Evolutionary conservation across 2,888 invertebrate species (phyloP).

Genomic region (Zonitis immaculata): DNA sequence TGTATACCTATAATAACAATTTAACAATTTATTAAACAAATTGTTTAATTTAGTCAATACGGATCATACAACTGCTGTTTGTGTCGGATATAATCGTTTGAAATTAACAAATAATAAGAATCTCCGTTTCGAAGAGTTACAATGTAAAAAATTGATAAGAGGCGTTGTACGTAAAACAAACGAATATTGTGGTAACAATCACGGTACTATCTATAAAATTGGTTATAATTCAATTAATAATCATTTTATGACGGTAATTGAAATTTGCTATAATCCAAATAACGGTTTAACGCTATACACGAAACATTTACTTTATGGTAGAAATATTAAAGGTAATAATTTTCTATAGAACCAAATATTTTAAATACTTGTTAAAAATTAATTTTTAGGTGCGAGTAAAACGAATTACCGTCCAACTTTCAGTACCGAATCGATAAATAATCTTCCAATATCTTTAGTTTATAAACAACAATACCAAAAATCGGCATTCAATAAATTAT

Average conservation of each 20-base stretch:
- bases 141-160: slow-evolving; percentile 33
- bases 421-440: slow-evolving; percentile 36
- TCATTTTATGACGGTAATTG: slow-evolving; percentile 35
- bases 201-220: slow-evolving; percentile 33
- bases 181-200: slow-evolving; percentile 32
- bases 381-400: slow-evolving; percentile 32
- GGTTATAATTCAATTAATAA: slow-evolving; percentile 32
- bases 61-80: slow-evolving; percentile 30
- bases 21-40: too few species aligned
- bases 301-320: slow-evolving; percentile 43
- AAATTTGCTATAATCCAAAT: slow-evolving; percentile 40
- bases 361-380: too few species aligned
- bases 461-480: slow-evolving; percentile 41
- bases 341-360: too few species aligned
- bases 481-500: slow-evolving; percentile 37
- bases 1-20: too few species aligned
- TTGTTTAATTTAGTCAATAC: slow-evolving; percentile 30
- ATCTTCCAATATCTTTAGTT: slow-evolving; percentile 28
- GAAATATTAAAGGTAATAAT: slow-evolving; percentile 41
- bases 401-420: slow-evolving; percentile 38
- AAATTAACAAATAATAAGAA: slow-evolving; percentile 22
- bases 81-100: slow-evolving; percentile 27
- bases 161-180: slow-evolving; percentile 33
- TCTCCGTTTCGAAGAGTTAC: slow-evolving; percentile 29
- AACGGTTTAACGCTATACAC: slow-evolving; percentile 42